A percentile compares a stretch with the other conserved stretches of the same genome.
Evolutionary conservation across 2,888 invertebrate genomes (phyloP).

Genomic region (Noctua fimbriata): DNA sequence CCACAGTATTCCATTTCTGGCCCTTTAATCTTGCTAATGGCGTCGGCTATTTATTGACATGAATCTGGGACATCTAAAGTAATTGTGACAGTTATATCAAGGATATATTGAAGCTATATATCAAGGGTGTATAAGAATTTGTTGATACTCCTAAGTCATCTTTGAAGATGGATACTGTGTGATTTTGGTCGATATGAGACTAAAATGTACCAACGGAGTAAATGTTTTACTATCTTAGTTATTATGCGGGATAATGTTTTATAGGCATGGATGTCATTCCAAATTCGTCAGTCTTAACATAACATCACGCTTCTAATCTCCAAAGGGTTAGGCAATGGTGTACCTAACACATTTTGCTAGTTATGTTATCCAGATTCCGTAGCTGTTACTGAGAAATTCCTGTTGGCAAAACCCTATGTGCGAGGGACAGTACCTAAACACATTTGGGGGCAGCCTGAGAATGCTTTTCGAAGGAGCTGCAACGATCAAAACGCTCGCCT

Average conservation of each 20-base stretch:
- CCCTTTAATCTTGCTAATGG: slow-evolving; percentile 53
- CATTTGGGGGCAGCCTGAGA: too few relatives aligned
- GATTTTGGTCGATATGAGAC: neutral
- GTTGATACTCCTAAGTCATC: neutral
- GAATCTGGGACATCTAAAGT: slow-evolving; percentile 19
- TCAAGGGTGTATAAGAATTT: neutral
- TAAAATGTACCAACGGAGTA: neutral
- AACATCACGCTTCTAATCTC: too few relatives aligned
- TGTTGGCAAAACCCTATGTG: too few relatives aligned
- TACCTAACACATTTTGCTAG: too few relatives aligned
- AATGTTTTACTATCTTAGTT: neutral
- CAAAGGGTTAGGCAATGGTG: too few relatives aligned
- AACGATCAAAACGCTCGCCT: too few relatives aligned
- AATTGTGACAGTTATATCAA: slow-evolving; percentile 10
- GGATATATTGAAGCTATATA: neutral
- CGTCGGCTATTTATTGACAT: slow-evolving; percentile 39
- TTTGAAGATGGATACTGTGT: neutral
- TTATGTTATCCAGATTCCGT: too few relatives aligned
- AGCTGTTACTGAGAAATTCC: too few relatives aligned
- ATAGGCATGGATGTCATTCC: neutral
- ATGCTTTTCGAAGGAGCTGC: too few relatives aligned
- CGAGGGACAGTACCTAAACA: too few relatives aligned
- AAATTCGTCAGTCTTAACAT: neutral
- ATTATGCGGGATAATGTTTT: neutral
- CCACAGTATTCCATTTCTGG: neutral